Conservation (phyloP, 2,888 invertebrate genomes). For the Calameuta idolon region DNA sequence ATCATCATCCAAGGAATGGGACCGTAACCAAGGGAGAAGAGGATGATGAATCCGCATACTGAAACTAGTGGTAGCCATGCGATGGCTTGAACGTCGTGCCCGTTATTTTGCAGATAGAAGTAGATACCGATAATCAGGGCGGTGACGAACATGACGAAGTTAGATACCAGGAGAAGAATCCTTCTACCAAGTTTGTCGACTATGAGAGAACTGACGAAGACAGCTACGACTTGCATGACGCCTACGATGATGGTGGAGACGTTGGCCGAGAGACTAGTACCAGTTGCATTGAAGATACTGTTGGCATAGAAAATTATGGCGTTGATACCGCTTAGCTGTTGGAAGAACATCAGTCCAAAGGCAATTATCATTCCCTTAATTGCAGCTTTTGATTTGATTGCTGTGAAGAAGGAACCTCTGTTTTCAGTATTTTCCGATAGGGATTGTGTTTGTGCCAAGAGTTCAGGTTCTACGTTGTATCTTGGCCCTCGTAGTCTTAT, state of each 20-base stretch:
- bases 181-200: constrained; percentile 87
- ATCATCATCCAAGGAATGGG: constrained; percentile 91
- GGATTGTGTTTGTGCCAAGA: constrained; percentile 72
- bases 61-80: constrained; percentile 82
- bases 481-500: constrained; percentile 79
- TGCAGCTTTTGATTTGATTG: constrained; percentile 74
- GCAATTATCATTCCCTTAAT: constrained; percentile 78
- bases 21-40: constrained; percentile 87
- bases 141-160: constrained; percentile 77
- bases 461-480: constrained; percentile 77
- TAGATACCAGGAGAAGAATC: constrained; percentile 79
- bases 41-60: constrained; percentile 81
- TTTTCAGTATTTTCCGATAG: constrained; percentile 70
- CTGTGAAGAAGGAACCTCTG: constrained; percentile 70
- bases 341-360: constrained; percentile 88
- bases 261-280: constrained; percentile 70
- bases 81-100: constrained; percentile 69
- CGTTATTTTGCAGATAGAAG: constrained; percentile 68
- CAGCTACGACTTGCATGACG: constrained; percentile 83
- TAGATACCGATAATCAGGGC: constrained; percentile 79
- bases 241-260: constrained; percentile 84
- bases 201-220: constrained; percentile 79
- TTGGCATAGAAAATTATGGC: constrained; percentile 85
- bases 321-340: constrained; percentile 88
- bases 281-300: constrained; percentile 79